Evolutionary conservation across 2,113 vertebrate genomes (phyloP).

Genomic region (Lagenorhynchus albirostris): DNA sequence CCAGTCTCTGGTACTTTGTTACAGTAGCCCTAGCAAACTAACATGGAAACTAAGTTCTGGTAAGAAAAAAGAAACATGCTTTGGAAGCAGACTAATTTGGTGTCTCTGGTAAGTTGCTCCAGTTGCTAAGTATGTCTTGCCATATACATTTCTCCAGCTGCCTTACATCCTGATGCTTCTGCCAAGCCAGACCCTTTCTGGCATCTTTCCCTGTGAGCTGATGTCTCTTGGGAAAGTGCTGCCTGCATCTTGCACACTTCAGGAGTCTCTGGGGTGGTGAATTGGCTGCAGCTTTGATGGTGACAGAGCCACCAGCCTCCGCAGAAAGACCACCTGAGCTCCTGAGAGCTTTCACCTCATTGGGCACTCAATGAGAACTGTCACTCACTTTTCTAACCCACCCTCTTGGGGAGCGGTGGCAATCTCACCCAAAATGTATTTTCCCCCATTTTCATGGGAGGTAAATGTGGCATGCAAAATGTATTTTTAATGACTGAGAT

Average conservation of each 20-base stretch:
- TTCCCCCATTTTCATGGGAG: not conserved
- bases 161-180: not conserved
- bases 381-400: not conserved
- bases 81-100: not conserved
- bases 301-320: not conserved
- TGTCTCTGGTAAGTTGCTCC: not conserved
- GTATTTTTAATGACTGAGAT: constrained; percentile 53
- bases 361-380: not conserved
- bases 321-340: not conserved
- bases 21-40: not conserved
- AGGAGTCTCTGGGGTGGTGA: not conserved
- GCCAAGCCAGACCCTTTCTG: not conserved
- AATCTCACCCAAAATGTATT: not conserved
- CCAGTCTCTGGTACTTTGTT: not conserved
- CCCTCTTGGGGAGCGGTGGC: not conserved
- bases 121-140: not conserved
- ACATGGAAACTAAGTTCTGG: not conserved
- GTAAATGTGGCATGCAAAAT: constrained; percentile 20
- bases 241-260: not conserved
- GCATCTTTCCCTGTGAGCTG: not conserved
- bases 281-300: not conserved
- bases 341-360: not conserved
- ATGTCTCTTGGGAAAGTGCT: not conserved
- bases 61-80: not conserved
- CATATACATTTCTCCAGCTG: not conserved